Conservation (phyloP, 2,797 vertebrate genomes). For the Melanotaenia maccullochi region DNA sequence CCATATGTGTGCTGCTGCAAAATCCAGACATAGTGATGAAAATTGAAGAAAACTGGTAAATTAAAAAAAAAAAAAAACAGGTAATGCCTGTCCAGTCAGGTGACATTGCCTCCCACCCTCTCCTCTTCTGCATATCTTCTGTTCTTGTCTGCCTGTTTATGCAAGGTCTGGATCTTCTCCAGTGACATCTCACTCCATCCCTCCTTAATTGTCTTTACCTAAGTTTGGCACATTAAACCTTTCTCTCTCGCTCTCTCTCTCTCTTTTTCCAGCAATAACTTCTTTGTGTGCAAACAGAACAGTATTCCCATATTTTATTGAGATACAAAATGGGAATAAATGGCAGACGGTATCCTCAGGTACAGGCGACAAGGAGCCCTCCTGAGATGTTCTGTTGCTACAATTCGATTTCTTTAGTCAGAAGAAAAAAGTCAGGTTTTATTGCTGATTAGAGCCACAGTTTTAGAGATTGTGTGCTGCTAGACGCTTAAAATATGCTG, state of each 20-base stretch:
- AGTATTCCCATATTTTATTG: conserved; percentile 40
- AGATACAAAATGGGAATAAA: conserved; percentile 43
- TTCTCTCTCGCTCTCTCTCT: background rate
- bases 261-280: conserved; percentile 16
- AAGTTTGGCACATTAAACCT: conserved; percentile 10
- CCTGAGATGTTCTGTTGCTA: conserved; percentile 38
- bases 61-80: conserved; percentile 11
- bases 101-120: conserved; percentile 55
- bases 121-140: conserved; percentile 47
- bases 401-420: conserved; percentile 19
- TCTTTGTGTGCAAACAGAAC: conserved; percentile 18
- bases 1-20: background rate
- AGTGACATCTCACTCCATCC: conserved; percentile 34
- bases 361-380: conserved; percentile 16
- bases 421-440: conserved; percentile 26
- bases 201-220: conserved; percentile 25
- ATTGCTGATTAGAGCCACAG: conserved; percentile 21
- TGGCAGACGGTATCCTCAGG: conserved; percentile 25
- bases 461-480: background rate
- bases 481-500: conserved; percentile 2
- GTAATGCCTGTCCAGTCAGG: conserved; percentile 40
- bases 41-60: conserved; percentile 3
- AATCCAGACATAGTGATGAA: background rate
- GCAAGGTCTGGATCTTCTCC: conserved; percentile 71
- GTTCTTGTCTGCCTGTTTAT: conserved; percentile 50